Evolutionary conservation across 2,113 vertebrate genomes (phyloP).

Genomic region (Plestiodon gilberti): DNA sequence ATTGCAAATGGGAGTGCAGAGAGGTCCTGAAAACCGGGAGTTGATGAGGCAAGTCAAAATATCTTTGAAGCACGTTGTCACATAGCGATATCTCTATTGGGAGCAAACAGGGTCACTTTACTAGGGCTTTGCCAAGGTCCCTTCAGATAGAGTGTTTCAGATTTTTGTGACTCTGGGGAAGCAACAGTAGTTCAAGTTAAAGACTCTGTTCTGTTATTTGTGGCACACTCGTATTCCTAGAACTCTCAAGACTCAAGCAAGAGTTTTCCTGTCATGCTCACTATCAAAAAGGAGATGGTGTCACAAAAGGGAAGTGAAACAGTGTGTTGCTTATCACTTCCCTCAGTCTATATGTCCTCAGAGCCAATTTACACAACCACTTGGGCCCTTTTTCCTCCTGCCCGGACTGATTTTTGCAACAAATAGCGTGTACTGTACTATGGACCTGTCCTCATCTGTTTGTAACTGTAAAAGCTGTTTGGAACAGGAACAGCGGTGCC

Average conservation of each 20-base stretch:
- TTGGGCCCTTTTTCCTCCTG: background rate
- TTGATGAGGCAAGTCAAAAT: background rate
- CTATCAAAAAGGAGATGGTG: background rate
- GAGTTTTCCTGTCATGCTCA: background rate
- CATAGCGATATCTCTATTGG: background rate
- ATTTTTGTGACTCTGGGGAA: background rate
- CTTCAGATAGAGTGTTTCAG: background rate
- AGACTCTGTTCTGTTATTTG: background rate
- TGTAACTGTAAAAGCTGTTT: background rate
- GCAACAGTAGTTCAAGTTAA: background rate
- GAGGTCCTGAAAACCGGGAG: background rate
- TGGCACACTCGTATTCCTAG: background rate
- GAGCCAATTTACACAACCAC: background rate
- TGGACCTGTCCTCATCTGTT: background rate
- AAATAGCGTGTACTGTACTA: background rate
- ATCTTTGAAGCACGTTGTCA: slow-evolving; percentile 3
- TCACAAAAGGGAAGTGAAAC: background rate
- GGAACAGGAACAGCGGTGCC: too few species aligned
- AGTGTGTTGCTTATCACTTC: background rate
- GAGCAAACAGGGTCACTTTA: fast-evolving
- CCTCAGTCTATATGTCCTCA: background rate
- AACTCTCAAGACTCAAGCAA: background rate
- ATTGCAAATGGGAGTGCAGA: background rate
- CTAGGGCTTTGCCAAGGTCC: background rate
- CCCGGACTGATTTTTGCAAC: background rate